Conservation (phyloP, 2,113 vertebrate genomes). For the Carassius carassius region DNA sequence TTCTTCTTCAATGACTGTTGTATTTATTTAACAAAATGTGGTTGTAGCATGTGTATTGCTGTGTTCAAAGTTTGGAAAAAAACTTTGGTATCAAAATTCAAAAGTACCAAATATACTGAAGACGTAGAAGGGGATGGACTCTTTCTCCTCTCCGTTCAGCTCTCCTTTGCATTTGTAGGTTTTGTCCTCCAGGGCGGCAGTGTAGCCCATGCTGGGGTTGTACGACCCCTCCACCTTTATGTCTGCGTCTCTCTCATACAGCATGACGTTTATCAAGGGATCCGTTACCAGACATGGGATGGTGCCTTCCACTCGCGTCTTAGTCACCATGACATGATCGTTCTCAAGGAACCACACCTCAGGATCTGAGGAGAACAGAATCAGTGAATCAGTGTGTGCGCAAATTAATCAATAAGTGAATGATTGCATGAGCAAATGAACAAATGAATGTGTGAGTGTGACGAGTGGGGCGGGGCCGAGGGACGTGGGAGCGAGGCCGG, state of each 20-base stretch:
- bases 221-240: slow-evolving; percentile 76
- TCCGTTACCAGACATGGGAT: slow-evolving; percentile 92
- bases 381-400: neutral
- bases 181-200: slow-evolving; percentile 83
- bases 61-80: too few species aligned
- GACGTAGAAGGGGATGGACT: slow-evolving; percentile 81
- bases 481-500: too few species aligned
- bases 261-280: slow-evolving; percentile 82
- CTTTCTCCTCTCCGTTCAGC: slow-evolving; percentile 78
- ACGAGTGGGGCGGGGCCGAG: too few species aligned
- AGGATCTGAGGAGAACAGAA: slow-evolving; percentile 74
- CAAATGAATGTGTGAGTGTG: too few species aligned
- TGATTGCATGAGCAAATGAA: too few species aligned
- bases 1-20: too few species aligned
- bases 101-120: slow-evolving; percentile 83
- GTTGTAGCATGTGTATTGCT: too few species aligned
- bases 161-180: slow-evolving; percentile 86
- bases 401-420: too few species aligned
- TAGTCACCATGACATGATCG: slow-evolving; percentile 81
- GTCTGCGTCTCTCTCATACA: slow-evolving; percentile 81
- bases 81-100: neutral
- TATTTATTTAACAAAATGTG: too few species aligned
- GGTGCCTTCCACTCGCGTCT: slow-evolving; percentile 75
- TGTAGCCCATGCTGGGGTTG: slow-evolving; percentile 85
- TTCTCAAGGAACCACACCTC: slow-evolving; percentile 82